Conservation (phyloP, 2,888 invertebrate species). For the Dryobotodes eremita region DNA sequence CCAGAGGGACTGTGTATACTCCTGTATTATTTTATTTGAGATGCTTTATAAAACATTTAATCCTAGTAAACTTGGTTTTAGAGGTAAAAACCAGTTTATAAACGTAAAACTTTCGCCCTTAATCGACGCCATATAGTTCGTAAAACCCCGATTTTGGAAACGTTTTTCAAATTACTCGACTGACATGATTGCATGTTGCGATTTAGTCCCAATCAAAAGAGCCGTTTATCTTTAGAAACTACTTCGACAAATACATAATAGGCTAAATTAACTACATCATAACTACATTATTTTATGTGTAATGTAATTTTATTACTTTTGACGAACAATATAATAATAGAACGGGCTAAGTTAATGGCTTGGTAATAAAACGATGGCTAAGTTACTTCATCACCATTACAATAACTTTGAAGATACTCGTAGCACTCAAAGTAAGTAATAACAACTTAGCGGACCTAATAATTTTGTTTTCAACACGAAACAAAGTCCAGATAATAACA, state of each 20-base stretch:
- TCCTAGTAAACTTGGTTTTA: not conserved
- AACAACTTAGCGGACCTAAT: slow-evolving; percentile 14
- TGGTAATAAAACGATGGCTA: slow-evolving; percentile 4
- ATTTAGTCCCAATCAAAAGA: not conserved
- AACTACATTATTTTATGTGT: slow-evolving; percentile 1
- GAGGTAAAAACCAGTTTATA: not conserved
- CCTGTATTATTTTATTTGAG: not conserved
- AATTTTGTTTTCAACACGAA: slow-evolving; percentile 44
- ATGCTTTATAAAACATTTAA: not conserved
- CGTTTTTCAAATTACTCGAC: not conserved
- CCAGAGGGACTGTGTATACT: not conserved
- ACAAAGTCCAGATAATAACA: slow-evolving; percentile 4
- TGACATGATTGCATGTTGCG: not conserved
- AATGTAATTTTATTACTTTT: slow-evolving; percentile 13
- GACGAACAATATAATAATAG: not conserved
- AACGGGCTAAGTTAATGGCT: not conserved
- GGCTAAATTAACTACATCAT: not conserved
- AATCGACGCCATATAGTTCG: no score
- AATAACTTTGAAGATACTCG: slow-evolving; percentile 26
- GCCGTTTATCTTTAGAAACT: not conserved
- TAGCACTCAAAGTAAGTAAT: slow-evolving; percentile 16
- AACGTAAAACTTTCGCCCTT: not conserved
- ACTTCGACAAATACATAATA: not conserved
- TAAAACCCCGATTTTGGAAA: not conserved
- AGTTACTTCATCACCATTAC: slow-evolving; percentile 22